These are phyloP conservation scores for Gasterosteus nipponicus DNA, from an alignment of 2,113 vertebrate species.

Conservation along the genomic window DNA sequence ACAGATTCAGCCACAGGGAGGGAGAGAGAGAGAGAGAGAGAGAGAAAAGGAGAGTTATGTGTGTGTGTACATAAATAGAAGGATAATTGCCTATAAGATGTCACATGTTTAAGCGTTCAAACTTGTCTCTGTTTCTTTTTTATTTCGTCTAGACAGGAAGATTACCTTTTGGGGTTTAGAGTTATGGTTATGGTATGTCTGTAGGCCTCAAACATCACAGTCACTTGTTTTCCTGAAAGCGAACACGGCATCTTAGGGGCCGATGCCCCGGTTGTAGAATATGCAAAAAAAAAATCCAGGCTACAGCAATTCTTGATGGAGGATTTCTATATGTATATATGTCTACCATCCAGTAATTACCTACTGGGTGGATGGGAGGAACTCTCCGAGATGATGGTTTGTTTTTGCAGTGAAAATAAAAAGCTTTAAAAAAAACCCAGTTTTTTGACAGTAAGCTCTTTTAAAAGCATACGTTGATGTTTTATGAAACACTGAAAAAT, in stretches of 20 bases:
- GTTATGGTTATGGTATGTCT: neutral
- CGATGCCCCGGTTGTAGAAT: slow-evolving; percentile 38
- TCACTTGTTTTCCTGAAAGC: slow-evolving; percentile 35
- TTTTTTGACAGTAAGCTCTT: slow-evolving; percentile 54
- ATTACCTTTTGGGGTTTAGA: neutral
- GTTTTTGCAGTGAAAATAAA: slow-evolving; percentile 51
- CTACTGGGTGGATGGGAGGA: slow-evolving; percentile 50
- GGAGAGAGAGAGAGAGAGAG: slow-evolving; percentile 8
- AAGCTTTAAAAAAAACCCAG: slow-evolving; percentile 29
- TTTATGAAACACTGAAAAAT: slow-evolving; percentile 40
- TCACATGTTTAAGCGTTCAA: slow-evolving; percentile 35
- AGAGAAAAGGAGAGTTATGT: neutral
- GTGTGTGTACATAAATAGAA: slow-evolving; percentile 24
- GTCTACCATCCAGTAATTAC: slow-evolving; percentile 68
- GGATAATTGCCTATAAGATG: slow-evolving; percentile 19
- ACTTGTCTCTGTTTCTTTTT: slow-evolving; percentile 33
- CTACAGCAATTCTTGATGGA: slow-evolving; percentile 44
- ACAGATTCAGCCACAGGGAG: slow-evolving; percentile 58
- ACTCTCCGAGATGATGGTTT: slow-evolving; percentile 57
- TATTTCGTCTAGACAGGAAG: neutral
- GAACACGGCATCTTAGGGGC: slow-evolving; percentile 21
- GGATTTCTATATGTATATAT: slow-evolving; percentile 63
- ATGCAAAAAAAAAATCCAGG: slow-evolving; percentile 31
- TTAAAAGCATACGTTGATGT: slow-evolving; percentile 53
- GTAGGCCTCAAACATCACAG: slow-evolving; percentile 24